phyloP scores from a whole-genome alignment of 2,797 vertebrate genomes.

The Lutjanus argentimaculatus region DNA sequence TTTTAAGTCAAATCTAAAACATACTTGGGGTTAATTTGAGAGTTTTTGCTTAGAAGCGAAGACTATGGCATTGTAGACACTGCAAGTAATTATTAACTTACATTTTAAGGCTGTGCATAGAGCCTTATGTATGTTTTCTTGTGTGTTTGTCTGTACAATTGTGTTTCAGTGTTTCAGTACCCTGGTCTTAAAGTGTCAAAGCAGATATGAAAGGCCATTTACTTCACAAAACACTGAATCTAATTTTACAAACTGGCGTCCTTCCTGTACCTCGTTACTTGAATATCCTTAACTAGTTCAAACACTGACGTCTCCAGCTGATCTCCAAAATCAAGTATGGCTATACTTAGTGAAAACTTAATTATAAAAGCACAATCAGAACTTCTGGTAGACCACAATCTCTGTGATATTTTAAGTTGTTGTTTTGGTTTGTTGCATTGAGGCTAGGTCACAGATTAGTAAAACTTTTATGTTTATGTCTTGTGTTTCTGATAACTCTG shows the following conservation, averaged over 20 bases:
- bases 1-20: conserved; percentile 26
- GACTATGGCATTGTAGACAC: background rate
- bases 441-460: background rate
- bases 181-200: background rate
- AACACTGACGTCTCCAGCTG: conserved; percentile 5
- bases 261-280: conserved; percentile 9
- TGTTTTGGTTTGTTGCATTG: background rate
- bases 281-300: background rate
- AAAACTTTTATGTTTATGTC: background rate
- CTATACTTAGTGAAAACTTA: background rate
- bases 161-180: background rate
- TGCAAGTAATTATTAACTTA: conserved; percentile 8
- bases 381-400: background rate
- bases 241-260: conserved; percentile 8
- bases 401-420: background rate
- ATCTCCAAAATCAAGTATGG: background rate
- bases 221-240: background rate
- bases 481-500: background rate
- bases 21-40: background rate
- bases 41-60: conserved; percentile 5
- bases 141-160: background rate
- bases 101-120: background rate
- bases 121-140: background rate
- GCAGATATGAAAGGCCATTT: background rate
- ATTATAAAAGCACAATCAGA: conserved; percentile 1